Conservation (phyloP, 2,113 vertebrate genomes). For the Lepus americanus region DNA sequence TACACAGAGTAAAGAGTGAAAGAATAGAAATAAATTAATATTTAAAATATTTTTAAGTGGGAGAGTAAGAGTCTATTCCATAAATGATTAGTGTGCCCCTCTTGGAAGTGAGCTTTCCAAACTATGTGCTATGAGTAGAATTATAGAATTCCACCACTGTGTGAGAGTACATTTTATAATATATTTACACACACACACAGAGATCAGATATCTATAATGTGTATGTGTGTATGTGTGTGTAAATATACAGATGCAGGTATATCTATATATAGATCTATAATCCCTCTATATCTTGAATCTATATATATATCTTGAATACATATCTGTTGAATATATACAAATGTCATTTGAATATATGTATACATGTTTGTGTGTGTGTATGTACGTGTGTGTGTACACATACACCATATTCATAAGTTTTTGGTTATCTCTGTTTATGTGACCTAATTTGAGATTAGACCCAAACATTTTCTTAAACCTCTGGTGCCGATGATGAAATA, state of each 20-base stretch:
- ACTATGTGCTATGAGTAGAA: constrained; percentile 29
- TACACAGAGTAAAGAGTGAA: background rate
- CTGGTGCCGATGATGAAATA: constrained; percentile 53
- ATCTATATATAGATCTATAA: constrained; percentile 49
- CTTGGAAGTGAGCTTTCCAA: constrained; percentile 40
- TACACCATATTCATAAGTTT: background rate
- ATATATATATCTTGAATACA: constrained; percentile 42
- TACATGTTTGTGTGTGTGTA: background rate
- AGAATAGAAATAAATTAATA: constrained; percentile 22
- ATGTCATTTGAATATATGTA: constrained; percentile 1
- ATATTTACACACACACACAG: background rate
- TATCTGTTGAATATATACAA: background rate
- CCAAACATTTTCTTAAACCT: constrained; percentile 40
- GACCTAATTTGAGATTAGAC: constrained; percentile 64
- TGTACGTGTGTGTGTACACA: background rate
- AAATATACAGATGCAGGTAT: constrained; percentile 36
- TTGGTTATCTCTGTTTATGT: constrained; percentile 68
- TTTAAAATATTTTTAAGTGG: background rate
- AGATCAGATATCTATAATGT: background rate
- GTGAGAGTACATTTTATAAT: background rate
- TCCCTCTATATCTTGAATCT: constrained; percentile 39
- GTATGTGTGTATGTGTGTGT: background rate
- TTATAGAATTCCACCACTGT: constrained; percentile 56
- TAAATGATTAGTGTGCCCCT: background rate
- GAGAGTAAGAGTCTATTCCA: constrained; percentile 8